These are phyloP conservation scores for Hyppa rectilinea DNA, from an alignment of 2,888 invertebrate genomes.

Conservation along the genomic window DNA sequence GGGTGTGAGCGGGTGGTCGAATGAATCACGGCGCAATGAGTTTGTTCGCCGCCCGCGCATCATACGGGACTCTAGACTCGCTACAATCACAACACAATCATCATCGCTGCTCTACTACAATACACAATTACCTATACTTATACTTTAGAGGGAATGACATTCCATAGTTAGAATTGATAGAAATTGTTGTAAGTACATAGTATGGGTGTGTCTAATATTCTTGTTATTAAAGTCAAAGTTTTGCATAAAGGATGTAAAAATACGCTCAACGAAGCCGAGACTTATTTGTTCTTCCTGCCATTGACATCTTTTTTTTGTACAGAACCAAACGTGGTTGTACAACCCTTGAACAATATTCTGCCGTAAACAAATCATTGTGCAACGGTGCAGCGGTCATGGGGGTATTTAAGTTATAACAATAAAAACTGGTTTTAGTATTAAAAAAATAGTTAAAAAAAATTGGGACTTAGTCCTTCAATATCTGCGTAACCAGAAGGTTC, in stretches of 20 bases:
- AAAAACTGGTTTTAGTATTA: no score
- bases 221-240: neutral
- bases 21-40: constrained; percentile 62
- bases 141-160: constrained; percentile 34
- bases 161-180: constrained; percentile 39
- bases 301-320: neutral
- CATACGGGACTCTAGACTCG: constrained; percentile 48
- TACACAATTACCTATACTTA: constrained; percentile 22
- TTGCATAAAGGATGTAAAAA: neutral
- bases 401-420: no score
- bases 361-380: no score
- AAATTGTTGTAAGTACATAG: constrained; percentile 1
- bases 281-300: no score
- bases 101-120: constrained; percentile 28
- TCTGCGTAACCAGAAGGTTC: no score
- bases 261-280: neutral
- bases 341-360: no score
- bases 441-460: no score
- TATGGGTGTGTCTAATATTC: neutral
- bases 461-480: no score
- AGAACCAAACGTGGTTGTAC: neutral
- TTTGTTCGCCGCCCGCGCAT: constrained; percentile 49
- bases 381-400: no score
- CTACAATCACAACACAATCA: constrained; percentile 66
- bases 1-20: constrained; percentile 62